A percentile compares a stretch with the other conserved stretches of the same genome.
These are phyloP conservation scores for Amaurobius ferox DNA, from an alignment of 2,888 invertebrate genomes.

Conservation along the genomic window DNA sequence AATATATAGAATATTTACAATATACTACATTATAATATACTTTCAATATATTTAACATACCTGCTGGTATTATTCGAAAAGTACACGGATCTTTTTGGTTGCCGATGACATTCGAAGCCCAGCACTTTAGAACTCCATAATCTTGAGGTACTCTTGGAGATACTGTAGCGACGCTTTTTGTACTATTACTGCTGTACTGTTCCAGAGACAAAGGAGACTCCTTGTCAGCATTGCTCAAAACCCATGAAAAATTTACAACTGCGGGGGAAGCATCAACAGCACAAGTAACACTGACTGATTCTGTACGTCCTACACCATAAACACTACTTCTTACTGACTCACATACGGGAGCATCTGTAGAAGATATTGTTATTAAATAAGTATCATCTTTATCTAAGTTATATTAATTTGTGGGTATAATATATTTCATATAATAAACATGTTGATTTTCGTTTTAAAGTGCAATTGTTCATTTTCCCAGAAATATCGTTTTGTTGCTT, in stretches of 20 bases:
- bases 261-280: conserved; percentile 61
- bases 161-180: conserved; percentile 60
- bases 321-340: conserved; percentile 56
- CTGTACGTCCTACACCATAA: conserved; percentile 62
- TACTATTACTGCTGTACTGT: conserved; percentile 51
- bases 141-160: conserved; percentile 53
- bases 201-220: conserved; percentile 23
- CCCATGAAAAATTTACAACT: conserved; percentile 63
- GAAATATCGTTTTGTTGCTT: no score
- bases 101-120: conserved; percentile 57
- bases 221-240: conserved; percentile 46
- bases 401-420: no score
- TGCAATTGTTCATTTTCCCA: no score
- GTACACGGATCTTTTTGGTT: conserved; percentile 66
- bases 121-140: conserved; percentile 58
- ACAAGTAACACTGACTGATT: conserved; percentile 66
- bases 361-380: no score
- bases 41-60: no score
- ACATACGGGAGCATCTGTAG: conserved; percentile 55
- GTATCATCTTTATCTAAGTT: no score
- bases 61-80: conserved; percentile 67
- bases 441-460: no score
- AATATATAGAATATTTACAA: no score
- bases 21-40: no score
- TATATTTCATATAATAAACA: no score